phyloP scores from a whole-genome alignment of 1,140 invertebrate species.

The Himalopsyche phryganea region DNA sequence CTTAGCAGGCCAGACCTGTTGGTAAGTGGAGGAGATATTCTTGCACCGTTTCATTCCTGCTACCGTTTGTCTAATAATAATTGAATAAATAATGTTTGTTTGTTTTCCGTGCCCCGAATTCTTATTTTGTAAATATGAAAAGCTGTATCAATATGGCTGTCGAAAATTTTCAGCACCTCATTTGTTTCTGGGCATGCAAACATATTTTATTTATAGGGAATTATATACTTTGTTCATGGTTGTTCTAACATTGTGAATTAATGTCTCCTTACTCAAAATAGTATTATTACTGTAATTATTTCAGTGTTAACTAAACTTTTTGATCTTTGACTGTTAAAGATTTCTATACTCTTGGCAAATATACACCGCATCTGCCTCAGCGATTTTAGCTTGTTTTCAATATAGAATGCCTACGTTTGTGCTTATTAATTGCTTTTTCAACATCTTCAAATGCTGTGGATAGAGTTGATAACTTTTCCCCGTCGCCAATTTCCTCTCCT shows the following conservation, averaged over 20 bases:
- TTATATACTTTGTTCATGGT: slow-evolving; percentile 3
- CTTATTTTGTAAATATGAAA: slow-evolving; percentile 8
- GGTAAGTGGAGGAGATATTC: slow-evolving; percentile 54
- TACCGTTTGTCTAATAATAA: slow-evolving; percentile 6
- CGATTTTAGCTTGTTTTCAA: not conserved
- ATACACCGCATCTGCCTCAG: slow-evolving; percentile 22
- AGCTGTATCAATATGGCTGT: too few species aligned
- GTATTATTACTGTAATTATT: slow-evolving; percentile 13
- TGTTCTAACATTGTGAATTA: slow-evolving; percentile 22
- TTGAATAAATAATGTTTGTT: slow-evolving; percentile 27
- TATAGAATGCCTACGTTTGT: slow-evolving; percentile 6
- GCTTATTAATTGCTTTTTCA: slow-evolving; percentile 4
- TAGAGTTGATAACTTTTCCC: slow-evolving; percentile 10
- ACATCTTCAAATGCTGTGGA: slow-evolving; percentile 13
- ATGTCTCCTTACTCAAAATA: slow-evolving; percentile 13
- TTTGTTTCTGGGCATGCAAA: slow-evolving; percentile 7
- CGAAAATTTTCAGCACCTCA: not conserved
- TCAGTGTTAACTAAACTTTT: slow-evolving; percentile 14
- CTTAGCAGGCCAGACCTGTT: slow-evolving; percentile 65
- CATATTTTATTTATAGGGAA: slow-evolving; percentile 17
- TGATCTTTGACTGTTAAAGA: slow-evolving; percentile 9
- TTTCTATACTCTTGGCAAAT: slow-evolving; percentile 31
- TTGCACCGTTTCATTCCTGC: slow-evolving; percentile 11
- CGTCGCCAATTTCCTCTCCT: slow-evolving; percentile 13
- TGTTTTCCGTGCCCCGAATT: slow-evolving; percentile 10